phyloP scores from a whole-genome alignment of 2,888 invertebrate genomes.

The Hanleya hanleyi region DNA sequence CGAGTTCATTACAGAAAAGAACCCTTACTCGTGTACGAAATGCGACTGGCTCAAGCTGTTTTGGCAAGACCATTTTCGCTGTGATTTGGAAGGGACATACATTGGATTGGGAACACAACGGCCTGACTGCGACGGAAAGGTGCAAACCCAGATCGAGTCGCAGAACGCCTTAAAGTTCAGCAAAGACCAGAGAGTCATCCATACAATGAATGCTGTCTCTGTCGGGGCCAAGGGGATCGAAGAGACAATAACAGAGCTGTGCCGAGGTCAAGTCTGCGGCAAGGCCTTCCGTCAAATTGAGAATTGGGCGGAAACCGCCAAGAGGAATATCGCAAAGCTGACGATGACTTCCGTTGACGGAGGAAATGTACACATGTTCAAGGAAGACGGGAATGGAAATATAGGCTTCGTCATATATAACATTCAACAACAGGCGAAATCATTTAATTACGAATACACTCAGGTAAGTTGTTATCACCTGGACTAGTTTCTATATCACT shows the following conservation, averaged over 20 bases:
- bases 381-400: slow-evolving; percentile 57
- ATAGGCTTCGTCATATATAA: slow-evolving; percentile 57
- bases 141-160: slow-evolving; percentile 23
- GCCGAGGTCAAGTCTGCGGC: slow-evolving; percentile 37
- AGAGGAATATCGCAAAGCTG: not conserved
- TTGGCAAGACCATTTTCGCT: slow-evolving; percentile 57
- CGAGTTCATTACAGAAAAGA: slow-evolving; percentile 35
- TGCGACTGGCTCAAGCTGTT: slow-evolving; percentile 63
- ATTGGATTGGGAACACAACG: not conserved
- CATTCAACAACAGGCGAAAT: slow-evolving; percentile 38
- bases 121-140: not conserved
- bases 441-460: slow-evolving; percentile 32
- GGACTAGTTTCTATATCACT: no score
- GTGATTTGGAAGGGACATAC: slow-evolving; percentile 52
- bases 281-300: slow-evolving; percentile 39
- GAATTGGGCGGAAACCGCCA: not conserved
- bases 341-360: slow-evolving; percentile 11
- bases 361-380: slow-evolving; percentile 44
- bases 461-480: no score
- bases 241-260: slow-evolving; percentile 41
- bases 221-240: slow-evolving; percentile 52
- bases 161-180: slow-evolving; percentile 28
- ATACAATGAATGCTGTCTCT: slow-evolving; percentile 56
- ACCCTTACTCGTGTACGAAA: slow-evolving; percentile 29
- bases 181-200: slow-evolving; percentile 51